These are phyloP conservation scores for Lamellibrachia satsuma DNA, from an alignment of 2,888 invertebrate species.

Conservation along the genomic window DNA sequence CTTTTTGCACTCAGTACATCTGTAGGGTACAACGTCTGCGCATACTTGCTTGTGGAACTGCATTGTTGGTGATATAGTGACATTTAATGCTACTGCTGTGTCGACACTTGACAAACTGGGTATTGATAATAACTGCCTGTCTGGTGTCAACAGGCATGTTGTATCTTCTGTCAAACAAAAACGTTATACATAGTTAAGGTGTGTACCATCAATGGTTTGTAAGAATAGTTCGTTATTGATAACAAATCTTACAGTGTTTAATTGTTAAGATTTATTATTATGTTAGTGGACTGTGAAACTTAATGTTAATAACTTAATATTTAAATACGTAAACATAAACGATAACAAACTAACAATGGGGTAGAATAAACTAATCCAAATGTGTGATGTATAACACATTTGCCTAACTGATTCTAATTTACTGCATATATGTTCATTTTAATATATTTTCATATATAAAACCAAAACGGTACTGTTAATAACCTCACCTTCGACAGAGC, in stretches of 20 bases:
- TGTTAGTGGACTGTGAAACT: not conserved
- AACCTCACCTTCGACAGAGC: not conserved
- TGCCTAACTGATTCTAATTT: not conserved
- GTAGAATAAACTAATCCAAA: too few relatives aligned
- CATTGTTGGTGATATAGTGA: not conserved
- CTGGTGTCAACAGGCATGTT: not conserved
- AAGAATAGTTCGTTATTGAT: not conserved
- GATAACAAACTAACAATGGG: too few relatives aligned
- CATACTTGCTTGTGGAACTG: not conserved
- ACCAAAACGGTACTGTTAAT: not conserved
- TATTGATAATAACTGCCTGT: not conserved
- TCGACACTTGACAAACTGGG: not conserved
- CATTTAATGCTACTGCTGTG: not conserved
- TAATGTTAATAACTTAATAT: too few relatives aligned
- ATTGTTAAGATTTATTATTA: not conserved
- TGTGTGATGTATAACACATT: not conserved
- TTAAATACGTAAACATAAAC: too few relatives aligned
- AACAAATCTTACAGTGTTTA: not conserved
- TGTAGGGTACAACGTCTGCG: not conserved
- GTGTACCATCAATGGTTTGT: not conserved
- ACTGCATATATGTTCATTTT: not conserved
- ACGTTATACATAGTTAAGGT: not conserved
- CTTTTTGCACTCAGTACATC: not conserved
- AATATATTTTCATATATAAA: not conserved
- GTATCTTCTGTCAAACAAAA: slow-evolving; percentile 3